A percentile compares a stretch with the other conserved stretches of the same genome.
phyloP scores from a whole-genome alignment of 2,113 vertebrate genomes.

The Eulemur macaco region DNA sequence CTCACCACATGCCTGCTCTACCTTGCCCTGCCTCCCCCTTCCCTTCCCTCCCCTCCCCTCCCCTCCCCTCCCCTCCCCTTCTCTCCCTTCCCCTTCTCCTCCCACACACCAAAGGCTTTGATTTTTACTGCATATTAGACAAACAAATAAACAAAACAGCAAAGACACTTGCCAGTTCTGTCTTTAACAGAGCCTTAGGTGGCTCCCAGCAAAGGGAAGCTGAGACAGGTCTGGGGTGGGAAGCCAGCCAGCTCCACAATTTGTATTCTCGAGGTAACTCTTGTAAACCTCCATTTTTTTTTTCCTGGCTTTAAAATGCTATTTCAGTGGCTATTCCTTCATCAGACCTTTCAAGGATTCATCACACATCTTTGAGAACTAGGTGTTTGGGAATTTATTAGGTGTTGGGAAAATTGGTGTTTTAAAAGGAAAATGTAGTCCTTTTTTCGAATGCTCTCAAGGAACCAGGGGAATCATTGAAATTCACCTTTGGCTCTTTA shows the following conservation, averaged over 20 bases:
- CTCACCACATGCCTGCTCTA: not conserved
- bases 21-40: not conserved
- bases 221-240: not conserved
- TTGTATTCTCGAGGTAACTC: conserved; percentile 25
- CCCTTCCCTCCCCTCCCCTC: not conserved
- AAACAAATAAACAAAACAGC: not conserved
- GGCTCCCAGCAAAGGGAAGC: not conserved
- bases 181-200: not conserved
- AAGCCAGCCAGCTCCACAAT: not conserved
- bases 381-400: conserved; percentile 14
- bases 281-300: not conserved
- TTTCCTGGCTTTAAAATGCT: not conserved
- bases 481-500: not conserved
- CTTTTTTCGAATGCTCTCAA: not conserved
- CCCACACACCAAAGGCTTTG: not conserved
- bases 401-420: not conserved
- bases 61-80: not conserved
- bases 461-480: not conserved
- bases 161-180: not conserved
- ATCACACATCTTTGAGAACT: not conserved
- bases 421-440: conserved; percentile 25
- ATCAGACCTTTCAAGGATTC: conserved; percentile 3
- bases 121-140: not conserved
- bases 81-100: not conserved
- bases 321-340: not conserved